Evolutionary conservation across 2,888 invertebrate species (phyloP).

Genomic region (Watsonalla binaria): DNA sequence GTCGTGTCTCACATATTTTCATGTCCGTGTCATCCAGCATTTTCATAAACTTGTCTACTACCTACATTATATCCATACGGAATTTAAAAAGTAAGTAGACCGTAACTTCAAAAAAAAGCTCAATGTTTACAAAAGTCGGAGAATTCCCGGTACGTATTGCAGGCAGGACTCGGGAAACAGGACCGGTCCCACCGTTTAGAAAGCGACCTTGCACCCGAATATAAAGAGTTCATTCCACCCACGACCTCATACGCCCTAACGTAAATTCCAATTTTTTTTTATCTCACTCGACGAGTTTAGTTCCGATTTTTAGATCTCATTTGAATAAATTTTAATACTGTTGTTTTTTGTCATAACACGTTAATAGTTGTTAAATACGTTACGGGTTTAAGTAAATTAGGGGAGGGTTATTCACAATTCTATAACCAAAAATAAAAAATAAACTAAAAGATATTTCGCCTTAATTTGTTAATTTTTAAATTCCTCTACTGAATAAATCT

Average conservation of each 20-base stretch:
- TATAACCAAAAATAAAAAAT: too few relatives aligned
- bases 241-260: slow-evolving; percentile 20
- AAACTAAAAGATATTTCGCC: too few relatives aligned
- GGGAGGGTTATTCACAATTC: too few relatives aligned
- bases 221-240: slow-evolving; percentile 63
- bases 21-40: too few relatives aligned
- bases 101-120: neutral
- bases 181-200: slow-evolving; percentile 66
- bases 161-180: neutral
- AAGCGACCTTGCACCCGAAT: slow-evolving; percentile 63
- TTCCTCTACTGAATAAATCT: too few relatives aligned
- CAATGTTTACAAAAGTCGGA: neutral
- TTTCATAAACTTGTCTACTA: too few relatives aligned
- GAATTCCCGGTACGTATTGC: neutral
- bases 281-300: slow-evolving; percentile 8
- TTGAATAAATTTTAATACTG: slow-evolving; percentile 8
- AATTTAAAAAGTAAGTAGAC: too few relatives aligned
- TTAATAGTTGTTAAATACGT: neutral
- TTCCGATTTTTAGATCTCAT: slow-evolving; percentile 13
- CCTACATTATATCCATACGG: too few relatives aligned
- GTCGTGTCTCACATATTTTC: too few relatives aligned
- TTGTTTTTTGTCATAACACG: neutral
- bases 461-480: too few relatives aligned
- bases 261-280: slow-evolving; percentile 15
- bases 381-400: too few relatives aligned